Percentiles rank a stretch among this genome's conserved stretches.
Conservation (phyloP, 2,888 invertebrate genomes). For the Chrysolina oricalcia region DNA sequence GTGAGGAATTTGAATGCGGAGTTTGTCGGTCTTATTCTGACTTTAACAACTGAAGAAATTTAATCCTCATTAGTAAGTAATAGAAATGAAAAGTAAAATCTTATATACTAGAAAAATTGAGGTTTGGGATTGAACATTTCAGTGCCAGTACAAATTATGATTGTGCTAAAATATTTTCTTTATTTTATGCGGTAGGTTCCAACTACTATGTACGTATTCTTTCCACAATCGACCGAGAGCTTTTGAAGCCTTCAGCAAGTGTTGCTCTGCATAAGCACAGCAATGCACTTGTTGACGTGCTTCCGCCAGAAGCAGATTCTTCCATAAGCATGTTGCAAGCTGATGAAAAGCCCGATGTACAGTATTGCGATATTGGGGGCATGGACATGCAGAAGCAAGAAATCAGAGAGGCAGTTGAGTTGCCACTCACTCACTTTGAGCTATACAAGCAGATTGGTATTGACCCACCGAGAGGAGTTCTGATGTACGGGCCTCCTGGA, state of each 20-base stretch:
- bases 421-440: slow-evolving; percentile 98
- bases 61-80: too few species aligned
- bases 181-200: slow-evolving; percentile 77
- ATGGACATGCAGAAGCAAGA: slow-evolving; percentile 99
- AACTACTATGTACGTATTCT: slow-evolving; percentile 99
- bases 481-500: slow-evolving; percentile 99
- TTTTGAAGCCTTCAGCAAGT: slow-evolving; percentile 97
- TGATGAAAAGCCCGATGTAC: slow-evolving; percentile 98
- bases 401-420: slow-evolving; percentile 97
- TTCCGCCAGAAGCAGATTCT: slow-evolving; percentile 99
- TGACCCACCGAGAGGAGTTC: slow-evolving; percentile 91
- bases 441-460: slow-evolving; percentile 99
- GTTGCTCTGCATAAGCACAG: slow-evolving; percentile 99
- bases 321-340: slow-evolving; percentile 98
- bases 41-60: too few species aligned
- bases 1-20: too few species aligned
- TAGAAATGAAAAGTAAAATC: too few species aligned
- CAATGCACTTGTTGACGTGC: slow-evolving; percentile 98
- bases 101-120: too few species aligned
- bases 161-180: not conserved
- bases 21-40: too few species aligned
- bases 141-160: not conserved
- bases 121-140: not conserved
- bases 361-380: slow-evolving; percentile 98
- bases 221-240: slow-evolving; percentile 97